These are phyloP conservation scores for Sciurus vulgaris DNA, from an alignment of 2,797 vertebrate genomes.

Conservation along the genomic window DNA sequence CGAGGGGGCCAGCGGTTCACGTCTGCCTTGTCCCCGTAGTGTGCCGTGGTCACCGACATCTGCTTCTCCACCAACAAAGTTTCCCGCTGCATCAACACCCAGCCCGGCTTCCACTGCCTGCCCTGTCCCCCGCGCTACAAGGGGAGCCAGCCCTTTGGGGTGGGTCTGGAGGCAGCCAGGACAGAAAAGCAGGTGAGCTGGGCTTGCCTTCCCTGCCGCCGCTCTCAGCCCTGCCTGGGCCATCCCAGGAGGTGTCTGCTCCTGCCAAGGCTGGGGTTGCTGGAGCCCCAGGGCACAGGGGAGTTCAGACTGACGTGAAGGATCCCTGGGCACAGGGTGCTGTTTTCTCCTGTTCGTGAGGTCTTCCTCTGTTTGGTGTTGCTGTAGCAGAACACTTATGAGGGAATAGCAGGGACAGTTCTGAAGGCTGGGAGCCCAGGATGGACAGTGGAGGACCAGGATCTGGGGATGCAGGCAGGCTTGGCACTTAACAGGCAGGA, in stretches of 20 bases:
- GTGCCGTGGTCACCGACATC: constrained; percentile 94
- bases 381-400: neutral
- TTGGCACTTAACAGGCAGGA: too few species aligned
- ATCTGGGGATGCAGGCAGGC: too few species aligned
- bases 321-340: too few species aligned
- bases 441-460: too few species aligned
- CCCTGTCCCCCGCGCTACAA: constrained; percentile 97
- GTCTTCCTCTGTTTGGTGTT: neutral
- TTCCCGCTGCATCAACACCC: constrained; percentile 95
- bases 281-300: too few species aligned
- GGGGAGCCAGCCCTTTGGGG: constrained; percentile 96
- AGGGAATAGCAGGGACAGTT: neutral
- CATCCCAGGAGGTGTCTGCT: too few species aligned
- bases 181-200: constrained; percentile 94
- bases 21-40: constrained; percentile 87
- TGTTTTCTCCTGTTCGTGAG: neutral
- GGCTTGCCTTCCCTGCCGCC: fast-evolving
- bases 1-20: fast-evolving
- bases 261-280: too few species aligned
- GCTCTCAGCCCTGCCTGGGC: too few species aligned
- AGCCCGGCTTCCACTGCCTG: constrained; percentile 97
- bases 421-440: neutral
- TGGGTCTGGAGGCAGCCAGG: constrained; percentile 94
- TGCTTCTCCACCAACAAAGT: constrained; percentile 93
- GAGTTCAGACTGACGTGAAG: too few species aligned